These are phyloP conservation scores for Celastrina argiolus DNA, from an alignment of 2,888 invertebrate genomes.

Conservation along the genomic window DNA sequence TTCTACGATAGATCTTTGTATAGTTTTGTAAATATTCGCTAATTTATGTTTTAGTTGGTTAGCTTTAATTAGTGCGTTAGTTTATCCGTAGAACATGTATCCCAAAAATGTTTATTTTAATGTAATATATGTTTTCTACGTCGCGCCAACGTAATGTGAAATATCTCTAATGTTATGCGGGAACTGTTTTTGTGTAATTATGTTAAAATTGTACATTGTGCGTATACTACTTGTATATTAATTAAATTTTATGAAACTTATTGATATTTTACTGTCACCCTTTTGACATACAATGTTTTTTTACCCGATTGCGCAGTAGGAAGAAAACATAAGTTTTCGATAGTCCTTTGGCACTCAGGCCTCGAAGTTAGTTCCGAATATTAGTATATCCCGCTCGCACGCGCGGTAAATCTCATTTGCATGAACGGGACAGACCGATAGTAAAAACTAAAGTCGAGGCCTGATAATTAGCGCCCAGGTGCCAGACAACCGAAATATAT, in stretches of 20 bases:
- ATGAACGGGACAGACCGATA: too few relatives aligned
- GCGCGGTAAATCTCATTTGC: too few relatives aligned
- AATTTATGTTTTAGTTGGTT: conserved; percentile 69
- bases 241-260: conserved; percentile 33
- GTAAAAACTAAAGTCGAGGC: too few relatives aligned
- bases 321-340: too few relatives aligned
- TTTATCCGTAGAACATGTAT: conserved; percentile 50
- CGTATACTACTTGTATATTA: conserved; percentile 31
- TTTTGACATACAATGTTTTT: not conserved
- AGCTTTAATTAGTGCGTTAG: conserved; percentile 74
- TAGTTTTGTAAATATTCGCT: conserved; percentile 73
- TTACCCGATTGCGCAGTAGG: too few relatives aligned
- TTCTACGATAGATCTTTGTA: conserved; percentile 45
- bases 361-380: too few relatives aligned
- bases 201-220: conserved; percentile 33
- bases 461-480: too few relatives aligned
- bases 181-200: conserved; percentile 34
- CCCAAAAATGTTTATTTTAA: conserved; percentile 65
- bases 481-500: too few relatives aligned
- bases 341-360: too few relatives aligned
- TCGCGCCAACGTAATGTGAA: conserved; percentile 31
- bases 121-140: conserved; percentile 42
- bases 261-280: conserved; percentile 1
- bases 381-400: too few relatives aligned
- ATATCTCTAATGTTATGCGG: conserved; percentile 36